These are phyloP conservation scores for Odobenus rosmarus DNA, from an alignment of 2,113 vertebrate species.

Conservation along the genomic window DNA sequence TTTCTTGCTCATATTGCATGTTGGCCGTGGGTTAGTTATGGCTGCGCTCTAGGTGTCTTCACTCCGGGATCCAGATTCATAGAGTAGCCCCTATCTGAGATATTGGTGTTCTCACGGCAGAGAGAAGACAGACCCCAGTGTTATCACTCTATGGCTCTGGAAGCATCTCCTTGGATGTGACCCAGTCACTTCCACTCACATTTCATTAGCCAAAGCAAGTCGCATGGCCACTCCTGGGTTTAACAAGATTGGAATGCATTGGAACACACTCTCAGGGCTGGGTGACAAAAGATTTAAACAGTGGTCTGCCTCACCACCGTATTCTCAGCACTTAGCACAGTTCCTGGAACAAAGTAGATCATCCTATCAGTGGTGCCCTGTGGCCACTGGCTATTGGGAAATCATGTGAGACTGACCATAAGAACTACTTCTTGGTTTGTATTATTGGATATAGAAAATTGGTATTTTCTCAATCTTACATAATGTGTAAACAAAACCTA, in stretches of 20 bases:
- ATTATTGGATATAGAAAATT: neutral
- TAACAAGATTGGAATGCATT: neutral
- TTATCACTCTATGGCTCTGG: neutral
- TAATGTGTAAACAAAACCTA: conserved; percentile 10
- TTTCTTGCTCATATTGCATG: neutral
- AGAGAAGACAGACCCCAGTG: conserved; percentile 1
- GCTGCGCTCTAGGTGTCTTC: neutral
- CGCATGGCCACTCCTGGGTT: conserved; percentile 2
- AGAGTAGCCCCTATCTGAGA: neutral
- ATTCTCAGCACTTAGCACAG: neutral
- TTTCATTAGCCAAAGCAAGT: conserved; percentile 27
- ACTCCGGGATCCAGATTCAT: neutral
- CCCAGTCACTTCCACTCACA: neutral
- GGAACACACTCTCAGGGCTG: neutral
- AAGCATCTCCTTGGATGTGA: conserved; percentile 22
- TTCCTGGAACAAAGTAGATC: neutral
- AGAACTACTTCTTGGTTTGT: neutral
- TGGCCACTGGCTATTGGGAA: neutral
- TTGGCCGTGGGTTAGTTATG: neutral
- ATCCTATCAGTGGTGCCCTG: neutral
- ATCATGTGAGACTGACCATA: neutral
- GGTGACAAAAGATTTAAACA: conserved; percentile 48
- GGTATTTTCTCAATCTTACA: conserved; percentile 20
- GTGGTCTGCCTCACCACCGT: neutral
- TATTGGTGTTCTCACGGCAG: neutral